A percentile compares a stretch with the other conserved stretches of the same genome.
phyloP scores from a whole-genome alignment of 2,797 vertebrate genomes.

The Macropus fuliginosus region DNA sequence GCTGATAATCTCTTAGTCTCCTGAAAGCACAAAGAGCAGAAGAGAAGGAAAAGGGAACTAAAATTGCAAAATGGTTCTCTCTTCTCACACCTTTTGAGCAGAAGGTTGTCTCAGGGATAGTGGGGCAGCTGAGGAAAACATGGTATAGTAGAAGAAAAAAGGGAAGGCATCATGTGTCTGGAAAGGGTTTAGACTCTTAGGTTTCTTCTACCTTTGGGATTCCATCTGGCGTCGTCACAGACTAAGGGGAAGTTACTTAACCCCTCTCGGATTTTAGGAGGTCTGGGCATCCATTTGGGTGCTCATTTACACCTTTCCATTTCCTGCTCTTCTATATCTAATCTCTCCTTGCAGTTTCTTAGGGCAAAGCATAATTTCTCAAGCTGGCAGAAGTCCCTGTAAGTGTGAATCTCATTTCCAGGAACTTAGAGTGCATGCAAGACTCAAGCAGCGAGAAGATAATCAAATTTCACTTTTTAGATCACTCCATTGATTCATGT shows the following conservation, averaged over 20 bases:
- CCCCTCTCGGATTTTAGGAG: background rate
- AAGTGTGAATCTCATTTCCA: constrained; percentile 82
- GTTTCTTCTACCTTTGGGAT: background rate
- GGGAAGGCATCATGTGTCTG: background rate
- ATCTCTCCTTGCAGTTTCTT: constrained; percentile 61
- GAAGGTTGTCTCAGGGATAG: background rate
- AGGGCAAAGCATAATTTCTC: constrained; percentile 66
- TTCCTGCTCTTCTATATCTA: constrained; percentile 60
- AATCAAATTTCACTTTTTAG: constrained; percentile 73
- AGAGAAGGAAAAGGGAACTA: background rate
- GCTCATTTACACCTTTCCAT: constrained; percentile 75
- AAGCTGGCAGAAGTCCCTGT: constrained; percentile 67
- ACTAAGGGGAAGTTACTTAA: background rate
- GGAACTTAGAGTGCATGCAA: constrained; percentile 75
- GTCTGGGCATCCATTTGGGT: background rate
- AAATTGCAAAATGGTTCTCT: background rate
- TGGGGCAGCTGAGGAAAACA: background rate
- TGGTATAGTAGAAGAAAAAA: background rate
- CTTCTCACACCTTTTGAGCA: background rate
- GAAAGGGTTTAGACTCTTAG: background rate
- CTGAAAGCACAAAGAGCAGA: background rate
- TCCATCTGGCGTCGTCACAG: background rate
- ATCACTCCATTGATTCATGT: constrained; percentile 64
- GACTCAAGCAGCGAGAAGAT: constrained; percentile 75
- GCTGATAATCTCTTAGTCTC: background rate